Evolutionary conservation across 2,113 vertebrate genomes (phyloP).

Genomic region (Oncorhynchus tshawytscha): DNA sequence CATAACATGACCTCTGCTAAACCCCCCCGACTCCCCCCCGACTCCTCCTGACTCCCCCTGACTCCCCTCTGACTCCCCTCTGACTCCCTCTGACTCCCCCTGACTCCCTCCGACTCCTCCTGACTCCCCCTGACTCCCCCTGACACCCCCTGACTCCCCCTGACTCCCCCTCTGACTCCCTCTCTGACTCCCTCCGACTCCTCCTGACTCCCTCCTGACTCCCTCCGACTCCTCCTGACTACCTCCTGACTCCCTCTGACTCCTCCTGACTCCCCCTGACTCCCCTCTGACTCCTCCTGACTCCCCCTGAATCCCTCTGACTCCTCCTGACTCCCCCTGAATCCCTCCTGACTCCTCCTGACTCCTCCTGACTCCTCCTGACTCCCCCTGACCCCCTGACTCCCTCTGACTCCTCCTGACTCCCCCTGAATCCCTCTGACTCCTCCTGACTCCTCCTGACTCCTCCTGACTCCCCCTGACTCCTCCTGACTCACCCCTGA

Average conservation of each 20-base stretch:
- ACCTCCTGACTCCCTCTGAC: no score
- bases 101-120: no score
- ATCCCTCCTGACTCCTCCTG: no score
- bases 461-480: background rate
- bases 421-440: background rate
- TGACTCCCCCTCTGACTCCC: background rate
- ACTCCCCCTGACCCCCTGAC: no score
- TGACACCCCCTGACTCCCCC: no score
- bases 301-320: background rate
- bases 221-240: background rate
- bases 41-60: no score
- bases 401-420: background rate
- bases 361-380: background rate
- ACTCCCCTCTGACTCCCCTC: no score
- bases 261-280: no score
- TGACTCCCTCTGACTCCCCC: no score
- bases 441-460: background rate
- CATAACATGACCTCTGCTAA: background rate
- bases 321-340: background rate
- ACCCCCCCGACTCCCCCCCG: background rate
- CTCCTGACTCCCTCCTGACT: background rate
- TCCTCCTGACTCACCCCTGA: background rate
- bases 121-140: background rate
- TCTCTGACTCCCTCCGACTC: background rate
- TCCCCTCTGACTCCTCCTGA: no score